Evolutionary conservation across 2,888 invertebrate genomes (phyloP).

Genomic region (Hydraecia micacea): DNA sequence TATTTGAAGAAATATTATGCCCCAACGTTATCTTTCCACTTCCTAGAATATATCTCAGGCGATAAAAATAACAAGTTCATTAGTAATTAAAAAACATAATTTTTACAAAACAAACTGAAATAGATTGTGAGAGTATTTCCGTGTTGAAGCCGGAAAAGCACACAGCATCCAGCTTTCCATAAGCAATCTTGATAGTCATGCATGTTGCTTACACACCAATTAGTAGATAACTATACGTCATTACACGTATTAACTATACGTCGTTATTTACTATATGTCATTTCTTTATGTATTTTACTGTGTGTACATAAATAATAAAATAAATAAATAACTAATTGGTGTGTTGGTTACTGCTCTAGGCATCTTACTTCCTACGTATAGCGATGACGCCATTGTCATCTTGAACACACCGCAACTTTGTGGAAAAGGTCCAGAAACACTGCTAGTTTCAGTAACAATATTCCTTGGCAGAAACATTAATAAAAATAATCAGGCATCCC

Average conservation of each 20-base stretch:
- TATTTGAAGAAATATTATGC: conserved; percentile 13
- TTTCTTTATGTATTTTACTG: too few species aligned
- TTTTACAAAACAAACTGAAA: not conserved
- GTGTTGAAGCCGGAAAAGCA: not conserved
- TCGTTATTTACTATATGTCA: too few species aligned
- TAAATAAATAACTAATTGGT: not conserved
- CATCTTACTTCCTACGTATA: not conserved
- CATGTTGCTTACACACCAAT: not conserved
- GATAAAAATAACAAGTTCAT: conserved; percentile 35
- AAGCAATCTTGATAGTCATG: conserved; percentile 11
- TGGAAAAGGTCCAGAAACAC: not conserved
- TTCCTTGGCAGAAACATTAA: not conserved
- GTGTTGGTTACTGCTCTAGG: not conserved
- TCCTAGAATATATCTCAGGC: conserved; percentile 13
- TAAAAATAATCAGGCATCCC: not conserved
- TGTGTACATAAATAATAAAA: too few species aligned
- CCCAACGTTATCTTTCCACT: conserved; percentile 31
- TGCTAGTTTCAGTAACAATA: not conserved
- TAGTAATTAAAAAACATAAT: conserved; percentile 3
- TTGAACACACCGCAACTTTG: not conserved
- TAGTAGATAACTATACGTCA: too few species aligned
- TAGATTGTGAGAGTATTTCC: not conserved
- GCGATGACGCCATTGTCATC: not conserved
- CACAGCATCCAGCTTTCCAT: conserved; percentile 6
- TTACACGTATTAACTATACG: too few species aligned